Evolutionary conservation across 2,113 vertebrate genomes (phyloP).

Genomic region (Chrysemys picta): DNA sequence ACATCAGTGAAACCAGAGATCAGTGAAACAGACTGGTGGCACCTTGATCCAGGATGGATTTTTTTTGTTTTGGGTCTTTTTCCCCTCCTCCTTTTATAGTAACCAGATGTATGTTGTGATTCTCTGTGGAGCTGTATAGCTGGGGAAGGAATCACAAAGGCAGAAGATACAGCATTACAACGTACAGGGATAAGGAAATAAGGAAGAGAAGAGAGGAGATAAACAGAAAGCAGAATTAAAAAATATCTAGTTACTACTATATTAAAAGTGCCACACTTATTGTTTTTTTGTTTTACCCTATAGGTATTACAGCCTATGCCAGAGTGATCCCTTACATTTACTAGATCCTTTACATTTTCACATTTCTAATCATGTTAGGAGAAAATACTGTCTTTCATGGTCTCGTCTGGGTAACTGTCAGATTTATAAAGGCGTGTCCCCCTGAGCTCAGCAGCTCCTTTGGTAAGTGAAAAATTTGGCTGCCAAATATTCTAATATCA

Average conservation of each 20-base stretch:
- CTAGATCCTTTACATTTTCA: not conserved
- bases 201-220: not conserved
- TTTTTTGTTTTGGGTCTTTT: not conserved
- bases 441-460: not conserved
- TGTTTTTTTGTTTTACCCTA: not conserved
- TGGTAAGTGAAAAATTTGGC: not conserved
- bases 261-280: not conserved
- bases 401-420: not conserved
- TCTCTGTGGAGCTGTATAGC: not conserved
- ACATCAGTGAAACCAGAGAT: not conserved
- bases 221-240: not conserved
- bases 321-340: not conserved
- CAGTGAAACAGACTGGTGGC: not conserved
- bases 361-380: not conserved
- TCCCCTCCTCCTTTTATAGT: not conserved
- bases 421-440: not conserved
- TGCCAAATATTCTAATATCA: not conserved
- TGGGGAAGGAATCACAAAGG: not conserved
- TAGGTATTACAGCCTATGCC: not conserved
- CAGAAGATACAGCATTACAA: not conserved
- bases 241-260: not conserved
- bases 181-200: not conserved
- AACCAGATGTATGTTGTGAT: not conserved
- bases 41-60: not conserved
- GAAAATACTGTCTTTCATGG: not conserved